phyloP scores from a whole-genome alignment of 2,113 vertebrate species.

The Labeo catla region DNA sequence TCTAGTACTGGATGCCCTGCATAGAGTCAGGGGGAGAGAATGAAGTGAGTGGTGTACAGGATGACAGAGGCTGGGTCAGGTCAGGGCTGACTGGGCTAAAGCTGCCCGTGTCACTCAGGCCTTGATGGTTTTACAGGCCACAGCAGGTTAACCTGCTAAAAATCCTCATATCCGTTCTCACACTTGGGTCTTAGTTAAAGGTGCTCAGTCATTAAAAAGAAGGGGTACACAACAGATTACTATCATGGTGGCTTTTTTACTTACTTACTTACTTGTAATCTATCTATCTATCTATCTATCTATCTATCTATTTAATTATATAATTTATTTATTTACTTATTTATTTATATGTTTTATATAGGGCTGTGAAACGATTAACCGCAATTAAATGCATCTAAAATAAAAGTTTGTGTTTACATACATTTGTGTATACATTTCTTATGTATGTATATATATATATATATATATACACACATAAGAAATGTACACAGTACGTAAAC shows the following conservation, averaged over 20 bases:
- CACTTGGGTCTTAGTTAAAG: background rate
- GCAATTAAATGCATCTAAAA: too few relatives aligned
- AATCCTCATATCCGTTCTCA: slow-evolving; percentile 12
- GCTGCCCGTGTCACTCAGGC: slow-evolving; percentile 50
- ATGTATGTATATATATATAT: too few relatives aligned
- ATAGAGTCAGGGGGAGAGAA: background rate
- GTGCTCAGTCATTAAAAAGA: background rate
- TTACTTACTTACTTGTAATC: too few relatives aligned
- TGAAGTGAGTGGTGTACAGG: slow-evolving; percentile 1
- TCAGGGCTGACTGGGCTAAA: slow-evolving; percentile 30
- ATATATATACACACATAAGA: too few relatives aligned
- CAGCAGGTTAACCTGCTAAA: slow-evolving; percentile 39
- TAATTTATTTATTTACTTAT: too few relatives aligned
- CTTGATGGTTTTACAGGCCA: slow-evolving; percentile 47
- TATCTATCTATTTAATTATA: too few relatives aligned
- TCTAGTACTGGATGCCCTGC: background rate
- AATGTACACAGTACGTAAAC: too few relatives aligned
- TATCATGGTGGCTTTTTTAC: background rate
- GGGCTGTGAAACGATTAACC: too few relatives aligned
- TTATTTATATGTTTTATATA: too few relatives aligned
- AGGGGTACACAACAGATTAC: background rate
- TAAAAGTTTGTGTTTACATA: too few relatives aligned
- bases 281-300: too few relatives aligned
- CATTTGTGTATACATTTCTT: too few relatives aligned
- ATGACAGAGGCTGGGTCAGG: slow-evolving; percentile 6